Evolutionary conservation across 1,140 invertebrate genomes (phyloP).

Genomic region (Eubasilissa regina): DNA sequence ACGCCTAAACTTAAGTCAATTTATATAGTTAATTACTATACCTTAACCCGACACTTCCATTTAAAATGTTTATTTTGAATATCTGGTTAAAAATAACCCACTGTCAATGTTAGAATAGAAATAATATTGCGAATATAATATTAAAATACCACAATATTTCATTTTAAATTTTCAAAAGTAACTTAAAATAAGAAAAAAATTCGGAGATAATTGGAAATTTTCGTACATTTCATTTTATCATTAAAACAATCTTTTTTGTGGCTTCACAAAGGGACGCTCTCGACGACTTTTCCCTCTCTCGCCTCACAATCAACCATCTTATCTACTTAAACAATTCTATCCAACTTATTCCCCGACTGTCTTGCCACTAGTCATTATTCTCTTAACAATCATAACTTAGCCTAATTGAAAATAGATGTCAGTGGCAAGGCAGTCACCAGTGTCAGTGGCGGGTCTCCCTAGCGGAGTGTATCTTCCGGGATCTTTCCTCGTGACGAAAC

Average conservation of each 20-base stretch:
- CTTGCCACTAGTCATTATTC: conserved; percentile 6
- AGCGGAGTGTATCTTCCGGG: conserved; percentile 3
- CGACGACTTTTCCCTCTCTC: not conserved
- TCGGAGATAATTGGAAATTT: not conserved
- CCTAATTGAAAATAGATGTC: conserved; percentile 51
- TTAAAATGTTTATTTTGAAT: too few relatives aligned
- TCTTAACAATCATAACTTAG: conserved; percentile 51
- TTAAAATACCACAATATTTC: too few relatives aligned
- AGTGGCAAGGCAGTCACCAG: not conserved
- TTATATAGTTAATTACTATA: too few relatives aligned
- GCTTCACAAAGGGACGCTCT: conserved; percentile 3
- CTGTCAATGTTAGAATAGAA: too few relatives aligned
- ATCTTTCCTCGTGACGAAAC: conserved; percentile 20
- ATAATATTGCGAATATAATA: too few relatives aligned
- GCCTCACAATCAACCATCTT: conserved; percentile 8
- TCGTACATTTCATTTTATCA: conserved; percentile 13
- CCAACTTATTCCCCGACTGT: conserved; percentile 2
- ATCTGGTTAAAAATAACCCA: too few relatives aligned
- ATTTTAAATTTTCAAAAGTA: too few relatives aligned
- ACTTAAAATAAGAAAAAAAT: too few relatives aligned
- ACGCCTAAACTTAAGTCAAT: too few relatives aligned
- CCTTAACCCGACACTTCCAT: too few relatives aligned
- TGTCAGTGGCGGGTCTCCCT: too few relatives aligned
- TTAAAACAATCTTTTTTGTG: conserved; percentile 26
- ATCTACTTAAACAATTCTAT: conserved; percentile 43